These are phyloP conservation scores for Drosophila ironensis DNA, from an alignment of 1,140 invertebrate genomes.

Conservation along the genomic window DNA sequence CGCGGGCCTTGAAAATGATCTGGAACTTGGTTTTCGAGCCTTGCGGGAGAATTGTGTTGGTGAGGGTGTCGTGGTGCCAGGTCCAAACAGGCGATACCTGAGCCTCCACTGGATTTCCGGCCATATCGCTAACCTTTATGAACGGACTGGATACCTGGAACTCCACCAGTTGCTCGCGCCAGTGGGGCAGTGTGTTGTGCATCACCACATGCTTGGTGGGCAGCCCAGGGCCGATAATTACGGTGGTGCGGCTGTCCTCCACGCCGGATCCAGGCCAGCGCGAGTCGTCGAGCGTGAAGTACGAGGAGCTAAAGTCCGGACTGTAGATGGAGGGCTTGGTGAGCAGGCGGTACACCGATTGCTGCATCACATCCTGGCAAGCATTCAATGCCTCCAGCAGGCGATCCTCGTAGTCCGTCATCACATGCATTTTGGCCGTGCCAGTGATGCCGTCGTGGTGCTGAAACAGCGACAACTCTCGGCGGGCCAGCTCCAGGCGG, in stretches of 20 bases:
- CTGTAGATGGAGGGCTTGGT: slow-evolving; percentile 83
- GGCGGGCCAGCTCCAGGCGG: slow-evolving; percentile 88
- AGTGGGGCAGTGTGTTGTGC: slow-evolving; percentile 83
- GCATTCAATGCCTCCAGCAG: slow-evolving; percentile 86
- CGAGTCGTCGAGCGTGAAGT: slow-evolving; percentile 80
- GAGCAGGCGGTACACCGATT: slow-evolving; percentile 86
- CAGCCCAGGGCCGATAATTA: slow-evolving; percentile 82
- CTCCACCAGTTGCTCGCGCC: slow-evolving; percentile 83
- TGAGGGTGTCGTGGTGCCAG: too few species aligned
- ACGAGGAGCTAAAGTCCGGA: slow-evolving; percentile 77
- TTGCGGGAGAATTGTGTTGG: too few species aligned
- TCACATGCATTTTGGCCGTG: slow-evolving; percentile 94
- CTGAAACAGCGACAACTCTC: slow-evolving; percentile 94
- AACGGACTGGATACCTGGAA: slow-evolving; percentile 84
- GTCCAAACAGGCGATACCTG: too few species aligned
- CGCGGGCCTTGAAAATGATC: too few species aligned
- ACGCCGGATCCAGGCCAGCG: slow-evolving; percentile 70
- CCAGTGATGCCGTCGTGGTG: slow-evolving; percentile 99
- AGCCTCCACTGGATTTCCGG: too few species aligned
- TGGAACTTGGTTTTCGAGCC: too few species aligned
- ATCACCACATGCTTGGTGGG: slow-evolving; percentile 83
- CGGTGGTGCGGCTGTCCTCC: slow-evolving; percentile 70
- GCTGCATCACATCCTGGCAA: slow-evolving; percentile 88
- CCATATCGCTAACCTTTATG: slow-evolving; percentile 83
- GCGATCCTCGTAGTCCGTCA: slow-evolving; percentile 94